Evolutionary conservation across 2,888 invertebrate species (phyloP).

Genomic region (Periphyllus acericola): DNA sequence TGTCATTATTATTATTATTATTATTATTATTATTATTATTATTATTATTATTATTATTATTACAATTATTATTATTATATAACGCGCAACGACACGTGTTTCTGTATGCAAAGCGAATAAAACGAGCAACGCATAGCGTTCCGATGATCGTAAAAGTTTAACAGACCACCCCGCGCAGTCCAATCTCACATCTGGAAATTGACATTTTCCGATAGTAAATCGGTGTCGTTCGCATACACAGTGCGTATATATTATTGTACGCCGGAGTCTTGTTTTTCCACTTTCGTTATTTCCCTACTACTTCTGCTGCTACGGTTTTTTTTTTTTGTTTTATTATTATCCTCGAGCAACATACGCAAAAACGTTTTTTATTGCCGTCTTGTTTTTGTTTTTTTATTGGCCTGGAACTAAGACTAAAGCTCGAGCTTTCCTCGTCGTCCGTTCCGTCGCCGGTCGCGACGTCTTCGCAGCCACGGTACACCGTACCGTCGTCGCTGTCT

Average conservation of each 20-base stretch:
- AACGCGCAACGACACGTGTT: neutral
- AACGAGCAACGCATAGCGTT: slow-evolving; percentile 11
- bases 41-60: no score
- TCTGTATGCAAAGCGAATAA: slow-evolving; percentile 34
- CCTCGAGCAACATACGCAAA: slow-evolving; percentile 35
- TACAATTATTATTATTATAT: no score
- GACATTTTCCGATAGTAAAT: slow-evolving; percentile 57
- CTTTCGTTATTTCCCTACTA: neutral
- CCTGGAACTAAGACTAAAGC: slow-evolving; percentile 23
- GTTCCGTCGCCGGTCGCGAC: neutral
- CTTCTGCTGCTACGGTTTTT: neutral
- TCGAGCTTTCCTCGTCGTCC: slow-evolving; percentile 12
- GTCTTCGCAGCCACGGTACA: neutral
- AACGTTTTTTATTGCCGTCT: slow-evolving; percentile 30
- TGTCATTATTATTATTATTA: no score
- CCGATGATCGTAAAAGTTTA: slow-evolving; percentile 40
- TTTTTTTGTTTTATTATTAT: slow-evolving; percentile 25
- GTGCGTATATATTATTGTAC: slow-evolving; percentile 17
- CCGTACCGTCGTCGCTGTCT: neutral
- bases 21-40: no score
- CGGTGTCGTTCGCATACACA: slow-evolving; percentile 9
- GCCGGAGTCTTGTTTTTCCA: slow-evolving; percentile 10
- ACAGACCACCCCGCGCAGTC: neutral
- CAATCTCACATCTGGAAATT: slow-evolving; percentile 45
- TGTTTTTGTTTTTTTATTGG: slow-evolving; percentile 18